These are phyloP conservation scores for silkworm (Bombyx mori) DNA, from an alignment of 1,140 invertebrate species.

Conservation along the genomic window DNA sequence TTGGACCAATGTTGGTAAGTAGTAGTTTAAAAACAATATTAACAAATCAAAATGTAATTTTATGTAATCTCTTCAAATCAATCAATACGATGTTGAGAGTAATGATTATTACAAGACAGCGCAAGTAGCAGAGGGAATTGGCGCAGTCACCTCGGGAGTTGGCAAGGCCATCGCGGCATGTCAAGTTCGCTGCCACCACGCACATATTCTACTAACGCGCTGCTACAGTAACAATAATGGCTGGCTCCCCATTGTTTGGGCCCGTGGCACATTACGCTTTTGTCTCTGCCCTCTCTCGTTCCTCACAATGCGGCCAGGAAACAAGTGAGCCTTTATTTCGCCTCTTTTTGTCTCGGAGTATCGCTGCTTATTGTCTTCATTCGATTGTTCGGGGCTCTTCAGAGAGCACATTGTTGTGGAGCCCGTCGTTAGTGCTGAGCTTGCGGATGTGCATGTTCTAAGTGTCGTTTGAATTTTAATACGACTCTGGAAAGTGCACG, in stretches of 20 bases:
- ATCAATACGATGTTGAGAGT: too few relatives aligned
- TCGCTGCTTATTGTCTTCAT: constrained; percentile 71
- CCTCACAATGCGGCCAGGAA: constrained; percentile 70
- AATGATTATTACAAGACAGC: too few relatives aligned
- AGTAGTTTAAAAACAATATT: too few relatives aligned
- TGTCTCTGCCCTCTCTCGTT: constrained; percentile 68
- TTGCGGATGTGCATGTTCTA: constrained; percentile 66
- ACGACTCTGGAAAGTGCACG: constrained; percentile 13
- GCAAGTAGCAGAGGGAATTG: too few relatives aligned
- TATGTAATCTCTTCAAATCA: too few relatives aligned
- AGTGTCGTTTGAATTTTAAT: constrained; percentile 66
- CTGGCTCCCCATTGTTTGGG: constrained; percentile 65
- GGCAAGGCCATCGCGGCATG: constrained; percentile 60
- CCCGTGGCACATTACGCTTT: constrained; percentile 69
- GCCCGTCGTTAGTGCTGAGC: constrained; percentile 66
- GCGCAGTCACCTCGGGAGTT: neutral
- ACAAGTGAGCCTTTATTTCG: constrained; percentile 71
- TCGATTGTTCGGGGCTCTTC: constrained; percentile 70
- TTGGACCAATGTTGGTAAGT: too few relatives aligned
- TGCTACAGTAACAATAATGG: constrained; percentile 70
- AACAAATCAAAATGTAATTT: too few relatives aligned
- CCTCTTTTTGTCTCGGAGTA: constrained; percentile 71
- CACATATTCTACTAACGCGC: constrained; percentile 61
- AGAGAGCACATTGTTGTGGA: constrained; percentile 69
- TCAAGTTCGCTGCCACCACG: constrained; percentile 63